A percentile compares a stretch with the other conserved stretches of the same genome.
phyloP scores from a whole-genome alignment of 2,113 vertebrate genomes.

The Holacanthus passer region DNA sequence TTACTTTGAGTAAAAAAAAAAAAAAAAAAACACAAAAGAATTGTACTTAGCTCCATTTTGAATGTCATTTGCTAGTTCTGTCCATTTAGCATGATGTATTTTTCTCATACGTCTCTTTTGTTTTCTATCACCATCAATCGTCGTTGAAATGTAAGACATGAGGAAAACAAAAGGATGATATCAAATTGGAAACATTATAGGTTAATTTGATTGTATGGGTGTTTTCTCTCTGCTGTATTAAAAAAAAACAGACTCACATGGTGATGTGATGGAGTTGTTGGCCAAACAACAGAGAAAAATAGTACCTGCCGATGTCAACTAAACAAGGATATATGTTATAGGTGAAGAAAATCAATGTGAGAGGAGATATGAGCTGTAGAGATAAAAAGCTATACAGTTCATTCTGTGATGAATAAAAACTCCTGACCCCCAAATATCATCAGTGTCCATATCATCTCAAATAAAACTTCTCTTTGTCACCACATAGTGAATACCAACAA shows the following conservation, averaged over 20 bases:
- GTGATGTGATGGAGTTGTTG: constrained; percentile 7
- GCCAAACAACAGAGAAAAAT: constrained; percentile 16
- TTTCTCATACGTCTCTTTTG: neutral
- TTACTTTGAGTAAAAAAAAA: constrained; percentile 54
- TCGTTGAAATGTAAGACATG: constrained; percentile 32
- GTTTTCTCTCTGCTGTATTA: constrained; percentile 26
- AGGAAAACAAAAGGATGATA: constrained; percentile 4
- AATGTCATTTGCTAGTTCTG: constrained; percentile 57
- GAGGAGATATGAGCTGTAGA: constrained; percentile 20
- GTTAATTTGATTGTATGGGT: neutral
- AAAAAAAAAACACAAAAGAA: constrained; percentile 43
- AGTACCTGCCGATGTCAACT: constrained; percentile 6
- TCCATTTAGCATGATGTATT: constrained; percentile 35
- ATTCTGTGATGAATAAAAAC: constrained; percentile 52
- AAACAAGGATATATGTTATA: constrained; percentile 25
- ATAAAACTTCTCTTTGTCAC: constrained; percentile 56
- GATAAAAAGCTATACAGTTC: constrained; percentile 50
- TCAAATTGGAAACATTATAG: neutral
- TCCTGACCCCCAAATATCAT: constrained; percentile 8
- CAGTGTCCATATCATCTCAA: constrained; percentile 34
- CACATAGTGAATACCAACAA: constrained; percentile 57
- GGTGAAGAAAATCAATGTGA: constrained; percentile 12
- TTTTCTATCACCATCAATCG: constrained; percentile 1
- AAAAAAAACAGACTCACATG: neutral
- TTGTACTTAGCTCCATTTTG: constrained; percentile 52